Evolutionary conservation across 2,797 vertebrate species (phyloP), one percentile per base, ranked within the genome.

Genomic region (Chaetophractus vellerosus): DNA sequence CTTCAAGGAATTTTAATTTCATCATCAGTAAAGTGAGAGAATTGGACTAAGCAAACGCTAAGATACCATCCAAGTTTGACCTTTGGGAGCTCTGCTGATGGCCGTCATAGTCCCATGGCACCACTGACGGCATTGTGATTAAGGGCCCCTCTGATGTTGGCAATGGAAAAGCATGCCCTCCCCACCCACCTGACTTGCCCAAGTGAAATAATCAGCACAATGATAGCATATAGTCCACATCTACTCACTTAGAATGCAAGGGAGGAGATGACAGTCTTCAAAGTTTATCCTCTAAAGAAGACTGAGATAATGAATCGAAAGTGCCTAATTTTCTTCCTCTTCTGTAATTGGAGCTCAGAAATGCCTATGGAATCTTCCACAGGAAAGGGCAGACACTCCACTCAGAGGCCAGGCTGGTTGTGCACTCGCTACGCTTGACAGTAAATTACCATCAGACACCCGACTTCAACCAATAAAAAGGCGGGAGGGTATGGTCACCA

Each of bases 1-100:
- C 15, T 89, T 96, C 69, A 31, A 38, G 68, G n/a, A 88, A 66
- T 87, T 83, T 93, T 87, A 9, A 2, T 76, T 85, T 85, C 18
- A 52, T 55, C 85, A 81, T 19, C 31, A 33, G 4, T 33, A 38
- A 55, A 76, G 50, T 33, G n/a, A 66, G 33, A 63, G 9, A 14
- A 9, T 23, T 69, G 28, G 21, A 48, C 8, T 2, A 9, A 12
- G 18, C 1, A 1, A 26, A 1, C 33, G 21, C 72, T n/a, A 81
- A 75, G 71, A 59, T 41, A 57, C 5, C 14, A 69, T 28, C 26
- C 23, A 55, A 12, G 28, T 59, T 2, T 31, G 64, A 68, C 31
- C 63, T 57, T 4, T 33, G 2, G 36, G 38, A 38, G 55, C 1
- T 59, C 16, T 24, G 55, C 38, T 9, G 0, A 16, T 4, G 9